Percentiles rank a stretch among this genome's conserved stretches.
Evolutionary conservation across 2,797 vertebrate species (phyloP).

Genomic region (Acanthiza pusilla): DNA sequence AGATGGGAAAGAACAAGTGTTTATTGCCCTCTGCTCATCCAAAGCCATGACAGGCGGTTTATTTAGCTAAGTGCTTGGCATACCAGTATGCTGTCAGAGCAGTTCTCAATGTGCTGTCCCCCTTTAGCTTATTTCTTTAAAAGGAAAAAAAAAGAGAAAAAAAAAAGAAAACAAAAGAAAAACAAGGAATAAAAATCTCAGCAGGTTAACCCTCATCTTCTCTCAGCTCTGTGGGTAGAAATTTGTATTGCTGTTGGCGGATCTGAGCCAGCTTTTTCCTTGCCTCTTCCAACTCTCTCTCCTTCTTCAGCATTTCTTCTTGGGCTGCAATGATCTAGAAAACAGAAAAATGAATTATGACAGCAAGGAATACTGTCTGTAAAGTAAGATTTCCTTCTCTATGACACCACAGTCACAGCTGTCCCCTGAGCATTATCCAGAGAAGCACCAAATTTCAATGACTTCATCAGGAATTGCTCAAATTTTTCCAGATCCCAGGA

Average conservation of each 20-base stretch:
- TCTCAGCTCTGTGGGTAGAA: slow-evolving; percentile 92
- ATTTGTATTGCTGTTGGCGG: slow-evolving; percentile 99
- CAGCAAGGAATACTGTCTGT: background rate
- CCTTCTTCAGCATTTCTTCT: slow-evolving; percentile 98
- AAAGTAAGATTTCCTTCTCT: background rate
- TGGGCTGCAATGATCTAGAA: slow-evolving; percentile 95
- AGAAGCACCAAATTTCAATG: background rate
- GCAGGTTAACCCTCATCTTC: slow-evolving; percentile 89
- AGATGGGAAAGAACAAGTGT: slow-evolving; percentile 25
- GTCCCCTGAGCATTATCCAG: background rate
- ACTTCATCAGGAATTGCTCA: background rate
- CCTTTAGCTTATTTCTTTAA: slow-evolving; percentile 40
- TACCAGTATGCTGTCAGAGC: slow-evolving; percentile 36
- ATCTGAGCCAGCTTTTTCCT: slow-evolving; percentile 98
- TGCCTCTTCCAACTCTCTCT: slow-evolving; percentile 95
- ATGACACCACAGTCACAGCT: background rate
- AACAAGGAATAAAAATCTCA: background rate
- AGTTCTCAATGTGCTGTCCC: slow-evolving; percentile 33
- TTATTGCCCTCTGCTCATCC: slow-evolving; percentile 31
- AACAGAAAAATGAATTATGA: background rate
- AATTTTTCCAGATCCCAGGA: background rate
- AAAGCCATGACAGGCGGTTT: slow-evolving; percentile 23
- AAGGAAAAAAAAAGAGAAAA: background rate
- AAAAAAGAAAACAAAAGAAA: background rate
- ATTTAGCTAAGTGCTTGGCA: slow-evolving; percentile 41